Evolutionary conservation across 2,113 vertebrate species (phyloP), one percentile per base, ranked within the genome.

Genomic region (Campylorhamphus procurvoides): DNA sequence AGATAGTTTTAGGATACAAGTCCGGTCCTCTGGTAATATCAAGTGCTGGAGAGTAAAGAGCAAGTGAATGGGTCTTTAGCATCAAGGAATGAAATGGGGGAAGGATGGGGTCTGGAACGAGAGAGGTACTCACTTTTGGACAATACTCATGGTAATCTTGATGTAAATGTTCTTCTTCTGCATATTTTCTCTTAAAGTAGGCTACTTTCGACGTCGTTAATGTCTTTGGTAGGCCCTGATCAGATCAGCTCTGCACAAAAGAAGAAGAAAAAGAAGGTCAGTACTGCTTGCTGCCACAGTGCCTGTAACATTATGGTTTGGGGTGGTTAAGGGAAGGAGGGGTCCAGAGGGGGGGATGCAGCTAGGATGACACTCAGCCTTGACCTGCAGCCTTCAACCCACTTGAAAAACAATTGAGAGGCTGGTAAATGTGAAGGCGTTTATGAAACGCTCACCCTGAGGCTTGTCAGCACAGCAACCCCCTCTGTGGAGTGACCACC

Each of bases 111-210:
- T 69, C 11, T 75, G 71, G 53, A 62, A 66, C 1, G 47, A 85
- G 76, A 37, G 52, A 4, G 18, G 23, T 88, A 97, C 98, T 96
- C 98, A 99, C 99, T 99, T 99, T 99, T 99, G 99, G 98, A 98
- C 99, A 98, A 99, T 98, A 99, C 98, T 99, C 98, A 96, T 98
- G 98, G 98, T 98, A 98, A 98, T 98, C 97, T 98, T 98, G 97
- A 97, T 99, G 99, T 98, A 99, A 96, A 99, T 99, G 99, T 99
- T 99, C 99, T 98, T 99, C 99, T 99, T 99, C 99, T 99, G 99
- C 99, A 99, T 99, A 99, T 98, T 99, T 99, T 96, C 99, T 99
- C 99, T 99, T 99, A 98, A 99, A 99, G 97, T 99, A 99, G 87
- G 99, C 99, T 98, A 99, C 99, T 98, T 99, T 99, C 99, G 99